Base-by-base conservation (phyloP, 2,797 vertebrate species). In the Momotus momota region DNA sequence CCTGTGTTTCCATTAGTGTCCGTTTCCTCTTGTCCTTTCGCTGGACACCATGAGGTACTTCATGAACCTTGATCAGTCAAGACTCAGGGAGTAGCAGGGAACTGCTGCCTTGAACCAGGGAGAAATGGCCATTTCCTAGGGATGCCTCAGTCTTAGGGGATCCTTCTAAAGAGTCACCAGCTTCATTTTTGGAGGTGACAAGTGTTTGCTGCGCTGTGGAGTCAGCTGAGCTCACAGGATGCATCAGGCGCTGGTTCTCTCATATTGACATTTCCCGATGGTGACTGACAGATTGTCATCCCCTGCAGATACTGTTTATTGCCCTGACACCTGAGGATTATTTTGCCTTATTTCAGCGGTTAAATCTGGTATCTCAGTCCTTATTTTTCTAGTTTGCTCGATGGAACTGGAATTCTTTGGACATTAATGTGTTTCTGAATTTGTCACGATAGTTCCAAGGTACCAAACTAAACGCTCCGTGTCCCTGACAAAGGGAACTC, bases 401-500 rank as follows among this genome's bases (percentile, higher is more conserved):
- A 41, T 88, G 89, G 74, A 89, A 80, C 81, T 41, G 57, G 75
- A 11, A 69, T 93, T 81, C 82, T 80, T 91, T 75, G 75, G 66
- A 69, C 85, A 35, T 66, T 41, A 52, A 79, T 38, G 77, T 73
- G 70, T 82, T 77, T 66, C 72, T 61, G 79, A 65, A 61, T 49
- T 80, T 71, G 41, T 48, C 22, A 6, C 66, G 62, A 23, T 35
- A 38, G 89, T 86, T 93, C 78, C 55, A 79, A 88, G 79, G 70
- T 90, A 93, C 88, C 85, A 51, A 85, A 83, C 62, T n/a, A 61
- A 94, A 75, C 38, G 17, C 51, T 78, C 61, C 2, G 0, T 85
- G 91, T 92, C 69, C 71, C 61, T 61, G 46, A 91, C 87, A 91
- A 94, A 94, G 73, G 51, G 58, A 86, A 20, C 94, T 79, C 90